phyloP scores from a whole-genome alignment of 2,113 vertebrate genomes.

The Sapayoa aenigma region DNA sequence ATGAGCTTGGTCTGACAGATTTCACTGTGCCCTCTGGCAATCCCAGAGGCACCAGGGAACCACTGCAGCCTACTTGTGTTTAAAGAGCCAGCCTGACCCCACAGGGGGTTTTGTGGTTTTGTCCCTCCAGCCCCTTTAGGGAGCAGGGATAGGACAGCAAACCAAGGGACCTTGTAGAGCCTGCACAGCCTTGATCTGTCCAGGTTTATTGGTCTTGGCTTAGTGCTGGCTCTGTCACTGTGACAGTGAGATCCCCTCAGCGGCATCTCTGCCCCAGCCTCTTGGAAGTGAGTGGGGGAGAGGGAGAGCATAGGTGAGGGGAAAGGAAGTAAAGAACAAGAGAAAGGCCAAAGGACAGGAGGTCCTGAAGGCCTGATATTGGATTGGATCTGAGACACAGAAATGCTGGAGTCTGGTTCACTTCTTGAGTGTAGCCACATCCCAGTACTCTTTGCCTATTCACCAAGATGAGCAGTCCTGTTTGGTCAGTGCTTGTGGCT shows the following conservation, averaged over 20 bases:
- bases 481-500: neutral
- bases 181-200: neutral
- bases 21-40: neutral
- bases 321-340: neutral
- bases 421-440: neutral
- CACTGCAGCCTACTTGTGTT: rapidly evolving
- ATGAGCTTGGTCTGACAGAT: neutral
- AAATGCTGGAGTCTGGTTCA: neutral
- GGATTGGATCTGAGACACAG: neutral
- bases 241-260: neutral
- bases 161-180: neutral
- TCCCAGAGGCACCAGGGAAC: neutral
- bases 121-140: neutral
- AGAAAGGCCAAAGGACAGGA: neutral
- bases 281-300: neutral
- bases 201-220: neutral
- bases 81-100: neutral
- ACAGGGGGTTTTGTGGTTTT: neutral
- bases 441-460: neutral
- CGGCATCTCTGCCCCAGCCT: neutral
- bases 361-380: neutral
- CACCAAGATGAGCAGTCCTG: neutral
- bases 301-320: neutral
- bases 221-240: neutral
- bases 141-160: neutral